A percentile compares a stretch with the other conserved stretches of the same genome.
Conservation (phyloP, 2,113 vertebrate species). For the Ciconia maguari region DNA sequence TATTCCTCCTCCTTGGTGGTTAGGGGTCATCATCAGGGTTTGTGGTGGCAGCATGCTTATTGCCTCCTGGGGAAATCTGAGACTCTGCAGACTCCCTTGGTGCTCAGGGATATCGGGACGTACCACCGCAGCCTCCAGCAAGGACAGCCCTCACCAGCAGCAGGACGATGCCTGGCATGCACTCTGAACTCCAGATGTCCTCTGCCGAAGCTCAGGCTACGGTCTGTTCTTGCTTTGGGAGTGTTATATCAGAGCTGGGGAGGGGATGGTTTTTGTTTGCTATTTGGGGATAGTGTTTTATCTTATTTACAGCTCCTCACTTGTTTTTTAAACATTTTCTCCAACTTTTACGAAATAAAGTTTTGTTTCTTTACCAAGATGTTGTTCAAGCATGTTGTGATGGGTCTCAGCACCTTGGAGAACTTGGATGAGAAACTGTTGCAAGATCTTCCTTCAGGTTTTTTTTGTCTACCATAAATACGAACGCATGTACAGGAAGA, state of each 20-base stretch:
- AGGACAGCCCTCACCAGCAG: background rate
- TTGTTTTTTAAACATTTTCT: background rate
- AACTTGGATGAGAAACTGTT: background rate
- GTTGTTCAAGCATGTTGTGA: background rate
- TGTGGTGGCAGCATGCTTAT: background rate
- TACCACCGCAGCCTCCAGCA: background rate
- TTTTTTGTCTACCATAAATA: background rate
- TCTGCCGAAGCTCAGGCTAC: background rate
- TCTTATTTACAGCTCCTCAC: background rate
- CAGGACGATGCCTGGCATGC: fast-evolving
- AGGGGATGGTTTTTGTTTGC: background rate
- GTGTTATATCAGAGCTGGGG: fast-evolving
- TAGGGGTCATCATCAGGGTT: background rate
- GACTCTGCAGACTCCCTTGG: background rate
- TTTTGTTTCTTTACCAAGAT: background rate
- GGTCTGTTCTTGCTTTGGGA: background rate
- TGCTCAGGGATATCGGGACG: background rate
- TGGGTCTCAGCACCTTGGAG: background rate
- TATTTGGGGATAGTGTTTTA: background rate
- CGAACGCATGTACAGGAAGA: background rate
- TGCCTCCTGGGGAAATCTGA: background rate
- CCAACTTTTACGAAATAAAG: conserved; percentile 2
- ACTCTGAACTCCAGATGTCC: background rate
- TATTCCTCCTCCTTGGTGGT: background rate
- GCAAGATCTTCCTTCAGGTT: background rate